Conservation (phyloP, 2,113 vertebrate genomes). For the Paramormyrops kingsleyae region DNA sequence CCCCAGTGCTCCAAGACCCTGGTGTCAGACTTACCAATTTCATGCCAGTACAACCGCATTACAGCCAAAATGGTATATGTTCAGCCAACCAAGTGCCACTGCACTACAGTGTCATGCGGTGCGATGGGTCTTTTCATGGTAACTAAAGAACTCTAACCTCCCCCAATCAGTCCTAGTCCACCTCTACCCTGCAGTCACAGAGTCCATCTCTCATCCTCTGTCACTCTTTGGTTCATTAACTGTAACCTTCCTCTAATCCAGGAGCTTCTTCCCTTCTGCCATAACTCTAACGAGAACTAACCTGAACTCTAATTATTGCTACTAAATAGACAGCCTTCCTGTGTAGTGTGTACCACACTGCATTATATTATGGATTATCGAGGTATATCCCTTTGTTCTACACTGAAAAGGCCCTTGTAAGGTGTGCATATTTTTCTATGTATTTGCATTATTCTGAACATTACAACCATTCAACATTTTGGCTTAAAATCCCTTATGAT, state of each 20-base stretch:
- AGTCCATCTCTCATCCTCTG: neutral
- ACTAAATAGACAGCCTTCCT: neutral
- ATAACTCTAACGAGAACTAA: neutral
- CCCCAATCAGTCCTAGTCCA: neutral
- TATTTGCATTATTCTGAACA: neutral
- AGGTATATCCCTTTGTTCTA: neutral
- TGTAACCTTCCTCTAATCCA: neutral
- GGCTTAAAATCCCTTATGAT: neutral
- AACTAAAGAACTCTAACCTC: neutral
- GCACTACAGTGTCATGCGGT: neutral
- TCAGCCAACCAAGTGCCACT: neutral
- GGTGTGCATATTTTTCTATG: neutral
- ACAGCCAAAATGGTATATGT: neutral
- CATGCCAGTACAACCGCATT: neutral
- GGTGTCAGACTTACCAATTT: neutral
- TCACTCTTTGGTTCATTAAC: neutral
- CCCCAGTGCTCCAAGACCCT: neutral
- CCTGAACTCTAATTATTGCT: neutral
- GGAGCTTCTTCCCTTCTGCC: neutral
- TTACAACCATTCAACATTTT: neutral
- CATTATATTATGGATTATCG: neutral
- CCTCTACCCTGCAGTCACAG: neutral
- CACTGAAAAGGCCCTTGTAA: neutral
- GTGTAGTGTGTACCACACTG: neutral
- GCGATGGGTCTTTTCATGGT: neutral